A percentile compares a stretch with the other conserved stretches of the same genome.
Evolutionary conservation across 2,113 vertebrate genomes (phyloP).

Genomic region (Progne subis): DNA sequence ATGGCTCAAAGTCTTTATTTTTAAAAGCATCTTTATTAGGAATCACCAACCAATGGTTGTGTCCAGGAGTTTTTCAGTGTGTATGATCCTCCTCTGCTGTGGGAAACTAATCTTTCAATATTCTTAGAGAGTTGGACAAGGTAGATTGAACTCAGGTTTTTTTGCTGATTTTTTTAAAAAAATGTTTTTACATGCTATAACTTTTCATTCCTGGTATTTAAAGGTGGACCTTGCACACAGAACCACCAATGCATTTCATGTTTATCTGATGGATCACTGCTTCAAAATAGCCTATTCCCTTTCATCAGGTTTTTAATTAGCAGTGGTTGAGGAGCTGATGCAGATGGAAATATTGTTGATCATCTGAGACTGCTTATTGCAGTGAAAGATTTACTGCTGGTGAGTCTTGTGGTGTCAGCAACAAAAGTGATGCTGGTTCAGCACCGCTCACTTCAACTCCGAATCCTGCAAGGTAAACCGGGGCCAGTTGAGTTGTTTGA

Average conservation of each 20-base stretch:
- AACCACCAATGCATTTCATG: background rate
- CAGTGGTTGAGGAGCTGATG: background rate
- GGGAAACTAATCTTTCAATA: background rate
- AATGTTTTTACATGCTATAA: background rate
- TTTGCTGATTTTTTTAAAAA: background rate
- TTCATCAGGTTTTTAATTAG: background rate
- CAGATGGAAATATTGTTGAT: background rate
- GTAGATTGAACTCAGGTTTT: background rate
- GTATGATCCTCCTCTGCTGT: background rate
- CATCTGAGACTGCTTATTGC: background rate
- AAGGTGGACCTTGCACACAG: background rate
- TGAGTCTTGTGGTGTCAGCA: background rate
- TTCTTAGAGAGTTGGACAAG: background rate
- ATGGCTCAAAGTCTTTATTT: background rate
- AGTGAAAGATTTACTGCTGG: background rate
- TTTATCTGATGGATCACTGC: background rate
- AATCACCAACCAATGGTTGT: background rate
- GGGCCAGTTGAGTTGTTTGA: background rate
- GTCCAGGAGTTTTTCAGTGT: background rate
- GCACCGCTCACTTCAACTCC: accelerated
- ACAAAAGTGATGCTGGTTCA: background rate
- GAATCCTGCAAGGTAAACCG: background rate
- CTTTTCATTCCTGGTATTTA: background rate
- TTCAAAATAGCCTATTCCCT: background rate
- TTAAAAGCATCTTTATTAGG: background rate